phyloP scores from a whole-genome alignment of 2,113 vertebrate species.

The Ptilorrhoa leucosticta region DNA sequence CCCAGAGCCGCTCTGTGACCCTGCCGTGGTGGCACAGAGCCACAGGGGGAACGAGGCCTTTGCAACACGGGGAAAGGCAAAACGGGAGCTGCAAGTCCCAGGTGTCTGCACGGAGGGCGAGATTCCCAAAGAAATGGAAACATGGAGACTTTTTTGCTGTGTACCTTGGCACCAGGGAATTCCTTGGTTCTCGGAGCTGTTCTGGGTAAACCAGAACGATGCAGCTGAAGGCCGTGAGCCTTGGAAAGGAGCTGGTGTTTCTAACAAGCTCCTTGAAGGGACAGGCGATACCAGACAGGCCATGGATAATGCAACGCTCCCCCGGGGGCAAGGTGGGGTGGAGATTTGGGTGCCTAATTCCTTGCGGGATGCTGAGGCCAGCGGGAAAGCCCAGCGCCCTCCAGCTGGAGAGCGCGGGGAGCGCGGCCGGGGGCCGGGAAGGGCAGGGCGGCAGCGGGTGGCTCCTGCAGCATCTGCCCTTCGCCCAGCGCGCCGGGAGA shows the following conservation, averaged over 20 bases:
- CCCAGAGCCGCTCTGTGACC: neutral
- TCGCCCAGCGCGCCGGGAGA: neutral
- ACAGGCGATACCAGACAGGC: accelerated
- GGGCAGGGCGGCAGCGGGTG: neutral
- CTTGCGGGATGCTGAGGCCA: neutral
- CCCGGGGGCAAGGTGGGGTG: accelerated
- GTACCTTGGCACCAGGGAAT: neutral
- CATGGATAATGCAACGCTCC: accelerated
- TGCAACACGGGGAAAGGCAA: neutral
- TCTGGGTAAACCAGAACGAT: neutral
- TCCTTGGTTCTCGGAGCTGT: neutral
- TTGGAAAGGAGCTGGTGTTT: neutral
- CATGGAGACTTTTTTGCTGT: accelerated
- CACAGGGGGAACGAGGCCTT: neutral
- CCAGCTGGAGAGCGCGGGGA: neutral
- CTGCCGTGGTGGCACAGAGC: neutral
- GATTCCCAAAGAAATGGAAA: neutral
- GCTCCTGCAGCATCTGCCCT: neutral
- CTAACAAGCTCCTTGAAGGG: neutral
- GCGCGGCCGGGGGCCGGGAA: too few relatives aligned
- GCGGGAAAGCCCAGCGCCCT: neutral
- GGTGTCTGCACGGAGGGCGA: neutral
- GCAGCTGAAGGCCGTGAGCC: neutral
- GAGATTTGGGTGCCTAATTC: neutral
- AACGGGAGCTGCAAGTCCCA: neutral